Evolutionary conservation across 2,888 invertebrate genomes (phyloP).

Genomic region (Ormyrus rosae): DNA sequence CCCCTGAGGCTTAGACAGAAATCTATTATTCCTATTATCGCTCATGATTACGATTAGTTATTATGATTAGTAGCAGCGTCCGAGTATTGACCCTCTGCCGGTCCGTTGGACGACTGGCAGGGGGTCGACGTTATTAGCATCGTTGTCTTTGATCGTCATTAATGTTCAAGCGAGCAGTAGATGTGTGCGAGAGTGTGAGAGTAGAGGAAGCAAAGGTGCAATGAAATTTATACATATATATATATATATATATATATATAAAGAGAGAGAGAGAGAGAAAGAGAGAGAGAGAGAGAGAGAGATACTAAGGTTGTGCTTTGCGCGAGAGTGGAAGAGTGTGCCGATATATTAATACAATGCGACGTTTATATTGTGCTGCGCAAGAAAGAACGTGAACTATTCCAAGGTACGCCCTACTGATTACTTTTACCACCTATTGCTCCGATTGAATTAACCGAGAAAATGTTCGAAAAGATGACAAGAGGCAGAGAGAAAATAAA

Average conservation of each 20-base stretch:
- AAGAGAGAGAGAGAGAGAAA: not conserved
- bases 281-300: too few relatives aligned
- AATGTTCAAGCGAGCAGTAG: conserved; percentile 53
- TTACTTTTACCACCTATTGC: conserved; percentile 52
- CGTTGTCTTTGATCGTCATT: not conserved
- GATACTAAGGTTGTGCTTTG: conserved; percentile 52
- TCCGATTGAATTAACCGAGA: conserved; percentile 47
- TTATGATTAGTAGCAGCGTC: not conserved
- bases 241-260: conserved; percentile 40
- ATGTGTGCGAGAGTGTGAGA: conserved; percentile 44
- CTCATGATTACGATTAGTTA: conserved; percentile 25
- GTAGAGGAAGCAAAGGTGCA: not conserved
- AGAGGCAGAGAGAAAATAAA: conserved; percentile 71
- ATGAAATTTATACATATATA: conserved; percentile 17
- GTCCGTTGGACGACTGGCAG: not conserved
- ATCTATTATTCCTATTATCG: conserved; percentile 33
- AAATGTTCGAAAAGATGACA: conserved; percentile 8
- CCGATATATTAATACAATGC: conserved; percentile 60
- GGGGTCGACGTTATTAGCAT: conserved; percentile 9
- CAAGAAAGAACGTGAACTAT: conserved; percentile 76
- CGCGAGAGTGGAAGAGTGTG: conserved; percentile 67
- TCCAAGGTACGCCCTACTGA: conserved; percentile 76
- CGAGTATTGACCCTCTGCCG: conserved; percentile 2
- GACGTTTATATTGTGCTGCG: conserved; percentile 76
- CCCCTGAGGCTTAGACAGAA: conserved; percentile 68